Evolutionary conservation across 64 coral and sea anemone species (phyloP).

Genomic region (Dendronephthya gigantea): DNA sequence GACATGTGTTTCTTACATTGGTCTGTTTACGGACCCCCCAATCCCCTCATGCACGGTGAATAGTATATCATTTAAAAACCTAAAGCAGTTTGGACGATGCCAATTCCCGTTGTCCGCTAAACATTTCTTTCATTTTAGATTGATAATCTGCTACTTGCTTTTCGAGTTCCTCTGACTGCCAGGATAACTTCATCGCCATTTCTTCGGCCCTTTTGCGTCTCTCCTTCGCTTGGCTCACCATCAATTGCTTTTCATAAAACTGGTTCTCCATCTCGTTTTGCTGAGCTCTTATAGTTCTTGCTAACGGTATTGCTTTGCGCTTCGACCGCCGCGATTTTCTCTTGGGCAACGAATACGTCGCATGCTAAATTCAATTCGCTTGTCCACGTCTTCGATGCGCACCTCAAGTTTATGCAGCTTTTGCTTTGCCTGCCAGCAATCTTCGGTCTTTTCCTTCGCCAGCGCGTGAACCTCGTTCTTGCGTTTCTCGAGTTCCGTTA

Average conservation of each 20-base stretch:
- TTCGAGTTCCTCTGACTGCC: not conserved
- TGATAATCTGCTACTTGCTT: not conserved
- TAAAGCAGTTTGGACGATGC: not conserved
- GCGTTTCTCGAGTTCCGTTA: not conserved
- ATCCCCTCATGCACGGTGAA: too few species aligned
- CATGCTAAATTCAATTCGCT: not conserved
- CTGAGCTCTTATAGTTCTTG: not conserved
- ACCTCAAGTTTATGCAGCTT: not conserved
- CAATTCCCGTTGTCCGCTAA: slow-evolving; percentile 6
- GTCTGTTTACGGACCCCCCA: not conserved
- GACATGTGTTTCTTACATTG: not conserved
- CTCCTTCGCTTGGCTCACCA: not conserved
- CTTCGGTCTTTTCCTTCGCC: not conserved
- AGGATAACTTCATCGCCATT: not conserved
- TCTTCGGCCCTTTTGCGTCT: not conserved
- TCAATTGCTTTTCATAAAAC: not conserved
- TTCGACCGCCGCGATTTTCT: not conserved
- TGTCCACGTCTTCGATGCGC: not conserved
- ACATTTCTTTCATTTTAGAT: not conserved
- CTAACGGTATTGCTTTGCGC: not conserved
- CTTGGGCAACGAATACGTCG: not conserved
- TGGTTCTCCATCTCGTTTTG: not conserved
- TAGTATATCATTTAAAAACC: not conserved
- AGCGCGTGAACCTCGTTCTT: not conserved
- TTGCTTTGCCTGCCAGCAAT: not conserved